phyloP scores from a whole-genome alignment of 2,113 vertebrate species.

The Hiodon alosoides region DNA sequence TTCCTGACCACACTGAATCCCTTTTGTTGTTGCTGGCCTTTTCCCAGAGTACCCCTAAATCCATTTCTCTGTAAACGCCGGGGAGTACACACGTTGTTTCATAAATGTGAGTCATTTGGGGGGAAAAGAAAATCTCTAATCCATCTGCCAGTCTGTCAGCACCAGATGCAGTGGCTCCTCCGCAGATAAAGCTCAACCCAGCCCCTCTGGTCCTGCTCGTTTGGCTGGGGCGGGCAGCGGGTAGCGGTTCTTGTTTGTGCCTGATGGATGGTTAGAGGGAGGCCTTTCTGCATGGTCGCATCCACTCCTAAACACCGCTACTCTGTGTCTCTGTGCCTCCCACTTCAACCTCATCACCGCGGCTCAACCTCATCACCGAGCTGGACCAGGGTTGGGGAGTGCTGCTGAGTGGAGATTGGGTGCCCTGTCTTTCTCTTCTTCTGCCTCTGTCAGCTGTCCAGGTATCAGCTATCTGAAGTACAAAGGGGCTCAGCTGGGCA shows the following conservation, averaged over 20 bases:
- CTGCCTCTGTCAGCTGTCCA: too few relatives aligned
- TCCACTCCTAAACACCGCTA: background rate
- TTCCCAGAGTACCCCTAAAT: background rate
- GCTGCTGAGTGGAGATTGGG: background rate
- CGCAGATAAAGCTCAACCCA: slow-evolving; percentile 35
- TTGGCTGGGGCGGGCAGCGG: slow-evolving; percentile 4
- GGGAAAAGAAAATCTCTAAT: slow-evolving; percentile 37
- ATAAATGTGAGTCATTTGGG: slow-evolving; percentile 26
- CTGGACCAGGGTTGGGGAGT: background rate
- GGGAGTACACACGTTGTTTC: slow-evolving; percentile 19
- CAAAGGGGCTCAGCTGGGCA: too few relatives aligned
- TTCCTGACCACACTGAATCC: slow-evolving; percentile 12
- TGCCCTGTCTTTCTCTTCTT: too few relatives aligned
- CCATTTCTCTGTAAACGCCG: slow-evolving; percentile 6
- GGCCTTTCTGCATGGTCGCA: background rate
- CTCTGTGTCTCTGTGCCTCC: background rate
- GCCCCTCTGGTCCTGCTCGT: slow-evolving; percentile 25
- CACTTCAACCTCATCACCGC: background rate
- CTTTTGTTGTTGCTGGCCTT: background rate
- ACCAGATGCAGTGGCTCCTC: slow-evolving; percentile 38
- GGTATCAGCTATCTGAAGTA: too few relatives aligned
- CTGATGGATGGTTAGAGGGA: slow-evolving; percentile 6
- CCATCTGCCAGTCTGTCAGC: slow-evolving; percentile 38
- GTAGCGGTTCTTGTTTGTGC: slow-evolving; percentile 1
- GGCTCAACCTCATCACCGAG: background rate